Base-by-base conservation (phyloP, 2,888 invertebrate genomes). In the Aporophyla lueneburgensis region DNA sequence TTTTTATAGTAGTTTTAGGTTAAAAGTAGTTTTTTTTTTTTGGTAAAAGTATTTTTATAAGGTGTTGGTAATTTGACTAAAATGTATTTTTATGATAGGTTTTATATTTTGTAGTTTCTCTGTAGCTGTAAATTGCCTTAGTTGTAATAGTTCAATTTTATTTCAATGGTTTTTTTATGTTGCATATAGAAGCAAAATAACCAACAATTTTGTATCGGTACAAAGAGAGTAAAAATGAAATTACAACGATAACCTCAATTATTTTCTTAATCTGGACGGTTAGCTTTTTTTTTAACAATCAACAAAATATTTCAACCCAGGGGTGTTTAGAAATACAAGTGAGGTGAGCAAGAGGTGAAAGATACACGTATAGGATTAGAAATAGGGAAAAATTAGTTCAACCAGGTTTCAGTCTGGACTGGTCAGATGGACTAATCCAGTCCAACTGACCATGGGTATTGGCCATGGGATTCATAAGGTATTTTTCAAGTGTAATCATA, bases 41-140 rank as follows among this genome's bases (percentile, higher is more conserved):
- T 21, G n/a, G 33, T 59, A 16, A 46, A 27, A 27, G n/a, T 53
- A 61, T 27, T 75, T 75, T 24, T 46, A 7, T 43, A 27, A 33
- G 67, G 67, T 67, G 62, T 19, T 67, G 67, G 62, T n/a, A 62
- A 67, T 59, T 33, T 59, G n/a, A 67, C 67, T 61, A 61, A 67
- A 67, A 61, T 16, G 1, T 67, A 10, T 16, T 12, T 10, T 21
- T 21, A 27, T 21, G 21, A 14, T 5, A 53, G 27, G 14, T 65
- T 53, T 27, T 14, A 46, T 19, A 24, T 24, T 21, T 27, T 27
- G 3, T 19, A 12, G 2, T 12, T 6, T 27, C 1, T 14, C 24
- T 69, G 46, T 58, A 71, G 70, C 78, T 77, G 69, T 81, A 73
- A 40, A 67, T 81, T 72, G 69, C 65, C 62, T 59, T 67, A 66